Percentiles rank a stretch among this genome's conserved stretches.
Evolutionary conservation across 2,888 invertebrate species (phyloP).

Genomic region (Pseudoips prasinana): DNA sequence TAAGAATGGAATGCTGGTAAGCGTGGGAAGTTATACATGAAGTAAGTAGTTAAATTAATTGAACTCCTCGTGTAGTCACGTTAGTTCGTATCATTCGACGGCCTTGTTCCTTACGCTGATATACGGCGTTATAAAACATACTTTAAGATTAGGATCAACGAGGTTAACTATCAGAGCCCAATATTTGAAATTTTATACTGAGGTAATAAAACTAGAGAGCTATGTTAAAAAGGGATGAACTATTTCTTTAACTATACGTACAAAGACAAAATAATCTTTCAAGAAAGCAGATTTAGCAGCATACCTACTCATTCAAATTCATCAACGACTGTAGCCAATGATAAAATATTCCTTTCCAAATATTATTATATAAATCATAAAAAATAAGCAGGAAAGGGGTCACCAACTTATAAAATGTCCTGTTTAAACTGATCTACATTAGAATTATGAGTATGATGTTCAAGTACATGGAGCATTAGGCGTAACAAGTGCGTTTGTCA

Average conservation of each 20-base stretch:
- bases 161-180: slow-evolving; percentile 33
- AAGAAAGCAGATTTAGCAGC: too few species aligned
- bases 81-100: slow-evolving; percentile 40
- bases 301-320: too few species aligned
- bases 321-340: too few species aligned
- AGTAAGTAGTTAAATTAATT: slow-evolving; percentile 65
- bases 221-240: not conserved
- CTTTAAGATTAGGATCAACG: slow-evolving; percentile 43
- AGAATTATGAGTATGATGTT: too few species aligned
- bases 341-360: too few species aligned
- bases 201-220: slow-evolving; percentile 2
- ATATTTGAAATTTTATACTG: slow-evolving; percentile 10
- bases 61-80: slow-evolving; percentile 47
- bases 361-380: too few species aligned
- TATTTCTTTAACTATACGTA: not conserved
- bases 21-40: slow-evolving; percentile 64
- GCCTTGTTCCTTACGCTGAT: slow-evolving; percentile 48
- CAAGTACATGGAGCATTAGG: too few species aligned
- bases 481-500: slow-evolving; percentile 40
- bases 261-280: too few species aligned
- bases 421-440: too few species aligned
- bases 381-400: too few species aligned
- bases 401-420: too few species aligned
- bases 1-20: slow-evolving; percentile 30
- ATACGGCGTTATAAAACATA: too few species aligned